These are phyloP conservation scores for Nomada ruficornis DNA, from an alignment of 2,888 invertebrate genomes.

Conservation along the genomic window DNA sequence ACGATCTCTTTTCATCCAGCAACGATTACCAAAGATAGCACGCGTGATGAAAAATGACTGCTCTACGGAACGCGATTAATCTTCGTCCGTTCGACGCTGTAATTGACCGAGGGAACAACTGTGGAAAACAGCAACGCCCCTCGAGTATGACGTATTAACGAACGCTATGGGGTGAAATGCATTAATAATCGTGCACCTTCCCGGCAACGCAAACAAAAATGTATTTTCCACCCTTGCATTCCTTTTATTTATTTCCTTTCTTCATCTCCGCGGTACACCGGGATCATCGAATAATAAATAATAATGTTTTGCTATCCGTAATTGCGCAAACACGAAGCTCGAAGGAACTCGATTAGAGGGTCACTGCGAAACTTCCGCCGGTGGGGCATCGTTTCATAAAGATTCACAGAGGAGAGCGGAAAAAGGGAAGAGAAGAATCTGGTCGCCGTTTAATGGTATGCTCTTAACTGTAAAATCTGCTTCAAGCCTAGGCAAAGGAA, in stretches of 20 bases:
- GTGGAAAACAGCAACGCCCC: constrained; percentile 28
- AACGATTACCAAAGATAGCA: constrained; percentile 37
- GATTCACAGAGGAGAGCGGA: not conserved
- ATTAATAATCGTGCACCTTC: constrained; percentile 24
- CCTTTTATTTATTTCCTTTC: not conserved
- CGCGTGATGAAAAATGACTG: constrained; percentile 39
- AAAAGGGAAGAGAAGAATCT: not conserved
- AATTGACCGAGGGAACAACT: constrained; percentile 45
- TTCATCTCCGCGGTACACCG: not conserved
- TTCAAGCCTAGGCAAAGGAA: constrained; percentile 15
- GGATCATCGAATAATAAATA: not conserved
- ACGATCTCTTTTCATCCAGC: not conserved
- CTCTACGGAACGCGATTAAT: constrained; percentile 29
- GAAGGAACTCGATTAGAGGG: not conserved
- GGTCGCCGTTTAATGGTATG: constrained; percentile 15
- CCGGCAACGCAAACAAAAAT: no score
- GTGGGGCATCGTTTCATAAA: not conserved
- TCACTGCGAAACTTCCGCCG: not conserved
- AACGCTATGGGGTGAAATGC: constrained; percentile 6
- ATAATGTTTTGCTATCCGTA: not conserved
- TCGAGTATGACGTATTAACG: constrained; percentile 47
- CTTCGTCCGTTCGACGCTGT: constrained; percentile 41
- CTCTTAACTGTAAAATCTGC: constrained; percentile 32
- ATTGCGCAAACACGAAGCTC: not conserved
- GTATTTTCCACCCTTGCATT: not conserved